Evolutionary conservation across 2,797 vertebrate genomes (phyloP).

Genomic region (Siniperca obscura): DNA sequence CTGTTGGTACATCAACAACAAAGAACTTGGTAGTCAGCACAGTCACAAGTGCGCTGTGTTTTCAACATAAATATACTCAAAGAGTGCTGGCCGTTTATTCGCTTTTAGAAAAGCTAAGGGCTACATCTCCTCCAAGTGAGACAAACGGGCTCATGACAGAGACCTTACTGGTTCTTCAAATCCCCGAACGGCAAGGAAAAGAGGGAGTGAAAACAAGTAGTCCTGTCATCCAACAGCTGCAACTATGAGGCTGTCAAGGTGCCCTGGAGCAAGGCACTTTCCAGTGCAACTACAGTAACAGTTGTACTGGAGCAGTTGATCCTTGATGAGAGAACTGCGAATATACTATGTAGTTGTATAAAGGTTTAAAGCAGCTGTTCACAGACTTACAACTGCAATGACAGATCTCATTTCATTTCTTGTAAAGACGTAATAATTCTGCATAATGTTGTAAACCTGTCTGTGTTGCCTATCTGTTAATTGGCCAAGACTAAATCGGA

Average conservation of each 20-base stretch:
- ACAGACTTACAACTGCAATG: neutral
- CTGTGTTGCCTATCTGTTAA: neutral
- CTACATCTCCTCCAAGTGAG: neutral
- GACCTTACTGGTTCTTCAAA: conserved; percentile 9
- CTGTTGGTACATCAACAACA: conserved; percentile 56
- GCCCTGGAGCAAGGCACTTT: conserved; percentile 10
- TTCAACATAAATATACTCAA: conserved; percentile 27
- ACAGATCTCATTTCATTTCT: neutral
- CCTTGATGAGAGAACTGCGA: neutral
- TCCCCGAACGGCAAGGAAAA: neutral
- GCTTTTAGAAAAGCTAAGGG: conserved; percentile 5
- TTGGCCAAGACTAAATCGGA: neutral
- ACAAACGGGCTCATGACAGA: conserved; percentile 14
- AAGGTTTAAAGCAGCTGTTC: neutral
- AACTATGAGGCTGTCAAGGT: neutral
- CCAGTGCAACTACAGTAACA: neutral
- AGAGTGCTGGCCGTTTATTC: neutral
- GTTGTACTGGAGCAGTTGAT: neutral
- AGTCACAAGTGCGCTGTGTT: conserved; percentile 14
- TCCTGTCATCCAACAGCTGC: neutral
- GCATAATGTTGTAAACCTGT: neutral
- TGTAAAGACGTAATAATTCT: neutral
- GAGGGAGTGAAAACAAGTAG: conserved; percentile 1
- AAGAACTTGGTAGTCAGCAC: conserved; percentile 21
- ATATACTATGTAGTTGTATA: neutral